Conservation (phyloP, 2,797 vertebrate genomes). For the Accipiter fasciatus region DNA sequence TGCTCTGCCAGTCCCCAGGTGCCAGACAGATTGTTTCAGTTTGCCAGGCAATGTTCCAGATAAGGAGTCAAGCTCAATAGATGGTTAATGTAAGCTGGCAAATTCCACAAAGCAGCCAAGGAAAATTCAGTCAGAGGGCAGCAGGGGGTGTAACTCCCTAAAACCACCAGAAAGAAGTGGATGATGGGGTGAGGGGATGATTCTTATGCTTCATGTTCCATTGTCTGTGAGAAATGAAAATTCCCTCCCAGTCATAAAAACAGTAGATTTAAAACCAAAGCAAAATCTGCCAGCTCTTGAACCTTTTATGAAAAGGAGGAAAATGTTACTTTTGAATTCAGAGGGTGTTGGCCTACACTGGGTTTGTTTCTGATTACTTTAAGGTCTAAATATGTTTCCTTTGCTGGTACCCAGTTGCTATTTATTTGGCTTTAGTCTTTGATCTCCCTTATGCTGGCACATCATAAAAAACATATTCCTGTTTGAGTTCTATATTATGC, state of each 20-base stretch:
- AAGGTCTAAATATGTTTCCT: conserved; percentile 78
- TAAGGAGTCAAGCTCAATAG: conserved; percentile 67
- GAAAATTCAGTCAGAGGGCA: conserved; percentile 62
- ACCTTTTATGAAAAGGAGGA: conserved; percentile 57
- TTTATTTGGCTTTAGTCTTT: conserved; percentile 82
- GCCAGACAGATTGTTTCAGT: conserved; percentile 70
- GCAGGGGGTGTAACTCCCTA: background rate
- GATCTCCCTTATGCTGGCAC: conserved; percentile 82
- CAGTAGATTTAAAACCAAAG: conserved; percentile 10
- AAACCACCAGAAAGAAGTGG: background rate
- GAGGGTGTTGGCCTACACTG: conserved; percentile 65
- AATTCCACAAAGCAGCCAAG: conserved; percentile 68
- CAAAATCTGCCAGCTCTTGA: conserved; percentile 59
- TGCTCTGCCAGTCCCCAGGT: conserved; percentile 65
- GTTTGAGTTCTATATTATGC: conserved; percentile 78
- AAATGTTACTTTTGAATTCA: conserved; percentile 64
- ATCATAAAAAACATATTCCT: conserved; percentile 84
- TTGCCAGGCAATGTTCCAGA: conserved; percentile 67
- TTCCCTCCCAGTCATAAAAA: background rate
- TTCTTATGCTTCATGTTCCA: background rate
- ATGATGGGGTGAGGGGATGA: background rate
- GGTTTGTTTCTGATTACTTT: conserved; percentile 83
- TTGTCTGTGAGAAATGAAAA: conserved; percentile 26
- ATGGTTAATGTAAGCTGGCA: conserved; percentile 65
- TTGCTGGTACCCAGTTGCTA: conserved; percentile 79